These are phyloP conservation scores for Agrilus cyanescens DNA, from an alignment of 2,888 invertebrate genomes.

Conservation along the genomic window DNA sequence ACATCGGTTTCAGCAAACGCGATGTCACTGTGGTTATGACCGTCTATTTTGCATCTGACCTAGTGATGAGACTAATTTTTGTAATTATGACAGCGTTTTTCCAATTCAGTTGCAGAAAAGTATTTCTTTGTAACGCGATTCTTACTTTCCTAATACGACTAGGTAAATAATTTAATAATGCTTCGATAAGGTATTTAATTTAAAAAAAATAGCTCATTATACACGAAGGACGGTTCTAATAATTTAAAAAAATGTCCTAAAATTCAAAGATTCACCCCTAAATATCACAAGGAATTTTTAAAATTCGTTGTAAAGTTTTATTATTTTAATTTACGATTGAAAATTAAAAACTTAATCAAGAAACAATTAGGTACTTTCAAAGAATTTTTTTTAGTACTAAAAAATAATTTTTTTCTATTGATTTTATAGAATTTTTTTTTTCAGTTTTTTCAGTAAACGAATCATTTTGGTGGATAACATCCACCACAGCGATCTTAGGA, in stretches of 20 bases:
- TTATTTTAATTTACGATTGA: not conserved
- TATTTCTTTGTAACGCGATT: conserved; percentile 53
- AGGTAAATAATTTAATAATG: conserved; percentile 38
- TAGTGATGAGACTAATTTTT: conserved; percentile 50
- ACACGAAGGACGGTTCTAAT: no score
- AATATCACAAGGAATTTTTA: no score
- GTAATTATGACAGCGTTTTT: conserved; percentile 50
- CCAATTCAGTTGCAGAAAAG: conserved; percentile 47
- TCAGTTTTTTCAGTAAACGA: conserved; percentile 47
- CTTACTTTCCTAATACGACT: conserved; percentile 54
- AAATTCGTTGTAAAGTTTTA: no score
- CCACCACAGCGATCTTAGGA: conserved; percentile 50
- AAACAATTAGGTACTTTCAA: not conserved
- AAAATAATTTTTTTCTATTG: not conserved
- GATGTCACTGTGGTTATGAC: conserved; percentile 58
- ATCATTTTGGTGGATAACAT: conserved; percentile 44
- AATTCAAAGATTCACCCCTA: no score
- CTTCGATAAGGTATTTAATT: no score
- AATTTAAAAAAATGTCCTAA: no score
- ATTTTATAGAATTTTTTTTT: conserved; percentile 12
- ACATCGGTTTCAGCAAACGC: conserved; percentile 42
- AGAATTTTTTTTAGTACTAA: not conserved
- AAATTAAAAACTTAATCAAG: no score
- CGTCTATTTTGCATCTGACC: conserved; percentile 55
- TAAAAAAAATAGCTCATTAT: no score